Base-by-base conservation (phyloP, 2,113 vertebrate genomes). In the Geothlypis trichas region DNA sequence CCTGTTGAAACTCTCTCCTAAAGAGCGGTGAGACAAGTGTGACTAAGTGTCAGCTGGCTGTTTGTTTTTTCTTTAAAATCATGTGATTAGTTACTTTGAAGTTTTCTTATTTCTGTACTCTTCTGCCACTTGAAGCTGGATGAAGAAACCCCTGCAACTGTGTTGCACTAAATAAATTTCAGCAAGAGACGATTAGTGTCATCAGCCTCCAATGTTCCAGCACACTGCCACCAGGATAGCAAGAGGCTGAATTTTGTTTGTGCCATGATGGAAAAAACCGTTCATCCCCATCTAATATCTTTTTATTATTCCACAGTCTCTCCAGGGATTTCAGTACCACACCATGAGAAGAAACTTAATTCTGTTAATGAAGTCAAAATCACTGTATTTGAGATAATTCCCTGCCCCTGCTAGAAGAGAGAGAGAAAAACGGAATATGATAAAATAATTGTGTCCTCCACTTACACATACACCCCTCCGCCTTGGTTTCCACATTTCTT, bases 181-280 rank as follows among this genome's bases (percentile, higher is more conserved):
- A 14, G 27, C 30, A 42, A 68, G 47, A 47, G 33, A 44, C 4
- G 3, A 27, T 39, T 24, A 44, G 26, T 49, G 59, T 35, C 18
- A 57, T 59, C 37, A 55, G 15, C 20, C 47, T 54, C 52, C 2
- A 16, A 66, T 11, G 26, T 41, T 63, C 17, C 49, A 72, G 49
- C 20, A 41, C 28, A 30, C 18, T 0, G 0, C 27, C 55, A 37
- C 57, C 2, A 1, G 11, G n/a, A 15, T 2, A 31, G 35, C 41
- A 78, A 54, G 18, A 62, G 22, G 28, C 28, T 62, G 65, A 54
- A 62, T 15, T 46, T 78, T 65, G 18, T 74, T 65, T 61, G 55
- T 61, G 31, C 27, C 13, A 28, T 20, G 37, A 28, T 46, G 19
- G 72, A 65, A 84, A 77, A 74, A 7, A 19, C 0, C 35, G 8